Base-by-base conservation (phyloP, 2,113 vertebrate species). In the Ornithorhynchus anatinus region DNA sequence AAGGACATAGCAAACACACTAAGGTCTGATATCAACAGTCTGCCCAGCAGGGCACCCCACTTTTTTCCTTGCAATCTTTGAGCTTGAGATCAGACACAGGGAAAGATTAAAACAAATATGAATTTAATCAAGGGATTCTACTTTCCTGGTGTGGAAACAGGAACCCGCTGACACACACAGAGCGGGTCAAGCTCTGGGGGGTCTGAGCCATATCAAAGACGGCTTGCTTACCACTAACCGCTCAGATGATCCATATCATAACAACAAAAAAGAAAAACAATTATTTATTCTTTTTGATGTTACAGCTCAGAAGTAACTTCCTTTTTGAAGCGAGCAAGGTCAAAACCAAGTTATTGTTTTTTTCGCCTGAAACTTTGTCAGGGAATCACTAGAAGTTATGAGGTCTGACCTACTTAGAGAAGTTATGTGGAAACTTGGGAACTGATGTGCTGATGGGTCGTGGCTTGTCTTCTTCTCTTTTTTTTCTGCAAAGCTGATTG, bases 271-370 rank as follows among this genome's bases (percentile, higher is more conserved):
- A 96, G 96, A 96, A 96, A 97, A 97, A 97, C 96, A 96, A 98
- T 99, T 97, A 98, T 99, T 97, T 96, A 99, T 98, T 97, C 97
- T 95, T 96, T 99, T 98, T 99, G 96, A 99, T 96, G 95, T 97
- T 91, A 90, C 91, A 92, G 81, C 90, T 93, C 90, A 91, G 92
- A 93, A 90, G 93, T 91, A 87, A 92, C 87, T 92, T 88, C 88
- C 91, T 93, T 90, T 92, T 89, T 92, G 92, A 92, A 89, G 88
- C 87, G 84, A 88, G 87, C 85, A 91, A 91, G 93, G 93, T 94
- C 93, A 93, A 89, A 92, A 86, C 89, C 92, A 92, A 94, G 90
- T 91, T 92, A 93, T 92, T 92, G 90, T 94, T 91, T 93, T 89
- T 83, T n/a, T n/a, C n/a, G 79, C 84, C 90, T 84, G 88, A 93